A percentile compares a stretch with the other conserved stretches of the same genome.
Evolutionary conservation across 2,113 vertebrate species (phyloP).

Genomic region (Ciconia stormi): DNA sequence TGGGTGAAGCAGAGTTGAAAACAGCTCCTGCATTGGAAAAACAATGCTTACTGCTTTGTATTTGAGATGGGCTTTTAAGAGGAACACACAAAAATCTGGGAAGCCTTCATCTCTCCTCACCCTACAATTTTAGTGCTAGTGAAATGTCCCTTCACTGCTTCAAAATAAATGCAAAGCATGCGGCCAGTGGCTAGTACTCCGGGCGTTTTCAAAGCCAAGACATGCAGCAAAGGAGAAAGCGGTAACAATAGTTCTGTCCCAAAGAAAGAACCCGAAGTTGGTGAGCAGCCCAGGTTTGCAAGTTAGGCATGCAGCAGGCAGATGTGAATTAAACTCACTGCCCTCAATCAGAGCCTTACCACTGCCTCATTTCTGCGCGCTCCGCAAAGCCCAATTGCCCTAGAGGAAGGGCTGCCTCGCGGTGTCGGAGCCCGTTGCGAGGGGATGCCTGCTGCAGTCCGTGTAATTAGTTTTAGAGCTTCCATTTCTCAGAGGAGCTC

Average conservation of each 20-base stretch:
- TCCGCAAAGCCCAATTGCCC: neutral
- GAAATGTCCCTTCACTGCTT: neutral
- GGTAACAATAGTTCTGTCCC: neutral
- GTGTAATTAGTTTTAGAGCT: neutral
- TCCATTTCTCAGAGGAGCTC: neutral
- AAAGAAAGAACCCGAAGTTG: fast-evolving
- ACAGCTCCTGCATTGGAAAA: neutral
- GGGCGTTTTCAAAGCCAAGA: neutral
- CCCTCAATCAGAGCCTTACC: neutral
- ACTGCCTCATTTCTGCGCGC: neutral
- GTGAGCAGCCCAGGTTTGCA: neutral
- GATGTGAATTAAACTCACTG: neutral
- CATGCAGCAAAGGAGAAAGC: neutral
- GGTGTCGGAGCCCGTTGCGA: neutral
- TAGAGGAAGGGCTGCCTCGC: too few species aligned
- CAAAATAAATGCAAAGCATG: neutral
- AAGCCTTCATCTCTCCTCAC: neutral
- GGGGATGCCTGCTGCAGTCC: neutral
- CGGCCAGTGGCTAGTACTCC: neutral
- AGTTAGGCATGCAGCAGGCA: neutral
- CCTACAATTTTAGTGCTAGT: neutral
- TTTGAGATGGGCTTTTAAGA: neutral
- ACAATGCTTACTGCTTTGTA: neutral
- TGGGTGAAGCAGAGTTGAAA: neutral
- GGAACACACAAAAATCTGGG: neutral